Conservation (phyloP, 2,113 vertebrate species). For the Oenanthe oenanthe region DNA sequence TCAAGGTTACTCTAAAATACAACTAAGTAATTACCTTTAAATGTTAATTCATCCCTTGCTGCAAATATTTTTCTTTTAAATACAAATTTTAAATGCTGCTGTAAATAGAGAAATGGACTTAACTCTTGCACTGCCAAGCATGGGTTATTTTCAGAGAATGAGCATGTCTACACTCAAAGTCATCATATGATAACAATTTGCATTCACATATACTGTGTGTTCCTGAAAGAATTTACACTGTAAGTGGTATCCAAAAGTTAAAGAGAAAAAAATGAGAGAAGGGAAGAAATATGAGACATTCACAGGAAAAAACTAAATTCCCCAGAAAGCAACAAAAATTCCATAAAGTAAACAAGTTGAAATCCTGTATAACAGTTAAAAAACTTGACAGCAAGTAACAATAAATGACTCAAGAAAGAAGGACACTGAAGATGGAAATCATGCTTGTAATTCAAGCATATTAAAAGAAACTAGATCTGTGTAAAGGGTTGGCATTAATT, state of each 20-base stretch:
- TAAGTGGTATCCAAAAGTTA: background rate
- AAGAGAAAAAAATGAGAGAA: background rate
- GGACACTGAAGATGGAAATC: background rate
- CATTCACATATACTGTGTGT: background rate
- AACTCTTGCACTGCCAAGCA: background rate
- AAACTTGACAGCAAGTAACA: background rate
- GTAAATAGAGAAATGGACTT: background rate
- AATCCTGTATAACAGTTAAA: background rate
- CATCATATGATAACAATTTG: background rate
- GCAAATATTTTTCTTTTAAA: slow-evolving; percentile 24
- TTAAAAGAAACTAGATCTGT: background rate
- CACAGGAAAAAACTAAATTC: background rate
- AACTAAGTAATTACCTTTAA: slow-evolving; percentile 28
- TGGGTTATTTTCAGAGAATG: background rate
- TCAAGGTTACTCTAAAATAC: slow-evolving; percentile 29
- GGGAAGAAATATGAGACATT: background rate
- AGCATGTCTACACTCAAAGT: background rate
- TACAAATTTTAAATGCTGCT: background rate
- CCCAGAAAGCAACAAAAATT: background rate
- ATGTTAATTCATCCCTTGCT: slow-evolving; percentile 16
- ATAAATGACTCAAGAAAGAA: background rate
- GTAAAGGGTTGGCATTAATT: background rate
- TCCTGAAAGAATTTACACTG: background rate
- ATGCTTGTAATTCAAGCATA: background rate
- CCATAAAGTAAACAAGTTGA: background rate